These are phyloP conservation scores for Scolopax mira DNA, from an alignment of 2,113 vertebrate genomes.

Conservation along the genomic window DNA sequence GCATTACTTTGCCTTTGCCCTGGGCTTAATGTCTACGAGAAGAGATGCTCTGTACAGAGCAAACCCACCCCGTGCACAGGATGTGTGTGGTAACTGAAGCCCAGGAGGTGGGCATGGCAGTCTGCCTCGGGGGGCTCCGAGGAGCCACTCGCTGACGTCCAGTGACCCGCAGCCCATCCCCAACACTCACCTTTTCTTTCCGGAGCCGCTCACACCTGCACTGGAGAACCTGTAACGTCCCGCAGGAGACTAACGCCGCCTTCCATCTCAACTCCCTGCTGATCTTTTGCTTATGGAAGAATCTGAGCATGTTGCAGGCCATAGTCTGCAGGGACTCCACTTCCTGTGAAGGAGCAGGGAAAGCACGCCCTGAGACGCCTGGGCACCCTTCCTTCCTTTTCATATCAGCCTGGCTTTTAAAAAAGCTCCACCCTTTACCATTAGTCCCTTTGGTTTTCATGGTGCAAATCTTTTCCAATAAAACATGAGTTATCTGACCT, in stretches of 20 bases:
- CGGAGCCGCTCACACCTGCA: constrained; percentile 36
- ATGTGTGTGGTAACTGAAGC: not conserved
- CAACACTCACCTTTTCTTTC: constrained; percentile 31
- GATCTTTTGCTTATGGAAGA: constrained; percentile 8
- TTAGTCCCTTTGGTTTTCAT: not conserved
- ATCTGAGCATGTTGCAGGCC: constrained; percentile 48
- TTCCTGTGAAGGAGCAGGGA: constrained; percentile 29
- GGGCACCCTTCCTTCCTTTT: not conserved
- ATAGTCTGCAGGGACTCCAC: constrained; percentile 38
- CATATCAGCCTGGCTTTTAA: not conserved
- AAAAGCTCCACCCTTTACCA: not conserved
- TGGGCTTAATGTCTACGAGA: not conserved
- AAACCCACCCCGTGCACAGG: not conserved
- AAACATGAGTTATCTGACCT: not conserved
- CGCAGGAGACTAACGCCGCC: constrained; percentile 30
- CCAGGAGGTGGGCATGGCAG: not conserved
- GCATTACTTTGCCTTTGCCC: not conserved
- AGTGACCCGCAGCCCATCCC: not conserved
- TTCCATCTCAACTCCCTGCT: constrained; percentile 16
- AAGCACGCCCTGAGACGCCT: not conserved
- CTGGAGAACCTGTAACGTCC: constrained; percentile 31
- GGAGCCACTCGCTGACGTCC: not conserved
- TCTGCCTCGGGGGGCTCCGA: not conserved
- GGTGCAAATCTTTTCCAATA: not conserved
- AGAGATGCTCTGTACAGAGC: not conserved